Evolutionary conservation across 2,113 vertebrate genomes (phyloP), one percentile per base, ranked within the genome.

Genomic region (Pangasianodon hypophthalmus): DNA sequence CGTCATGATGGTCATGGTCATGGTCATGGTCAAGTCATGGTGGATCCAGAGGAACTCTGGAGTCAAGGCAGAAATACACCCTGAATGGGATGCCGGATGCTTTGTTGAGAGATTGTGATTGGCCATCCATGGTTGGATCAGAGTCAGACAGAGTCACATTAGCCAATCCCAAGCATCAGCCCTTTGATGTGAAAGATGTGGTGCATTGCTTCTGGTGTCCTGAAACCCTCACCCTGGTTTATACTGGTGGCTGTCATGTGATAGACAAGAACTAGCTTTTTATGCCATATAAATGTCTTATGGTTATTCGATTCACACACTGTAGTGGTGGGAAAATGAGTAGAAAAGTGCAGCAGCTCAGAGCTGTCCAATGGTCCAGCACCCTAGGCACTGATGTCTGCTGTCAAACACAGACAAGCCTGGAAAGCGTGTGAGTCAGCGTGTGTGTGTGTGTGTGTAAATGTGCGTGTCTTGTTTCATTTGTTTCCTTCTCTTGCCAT

Each of bases 401-500:
- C 81, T 89, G 82, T 85, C 32, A 44, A 50, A 88, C 4, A 9
- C 87, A 71, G 81, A 75, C 50, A 84, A 18, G 48, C 21, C 37
- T 48, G 80, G 46, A 69, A 87, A 60, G 82, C 46, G 37, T 62
- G 37, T 41, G 81, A 50, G 82, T 84, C 37, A 73, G 79, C 16
- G 2, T 54, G 77, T n/a, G 79, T 54, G 6, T 62, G 6, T 62
- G 69, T 88, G 88, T 88, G 73, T 77, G 29, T 86, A 29, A 44
- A 21, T 73, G 85, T 69, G 67, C 41, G 71, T 85, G 84, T 44
- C 32, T 41, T n/a, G 56, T 58, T 94, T 77, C 52, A 92, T 94
- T 91, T 91, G 90, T 93, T 91, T 91, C 80, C 85, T 13, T 54
- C n/a, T 90, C 50, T 4, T 3, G 29, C 37, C 88, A 80, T 90